phyloP scores from a whole-genome alignment of 2,888 invertebrate species.

The Phlogophora meticulosa region DNA sequence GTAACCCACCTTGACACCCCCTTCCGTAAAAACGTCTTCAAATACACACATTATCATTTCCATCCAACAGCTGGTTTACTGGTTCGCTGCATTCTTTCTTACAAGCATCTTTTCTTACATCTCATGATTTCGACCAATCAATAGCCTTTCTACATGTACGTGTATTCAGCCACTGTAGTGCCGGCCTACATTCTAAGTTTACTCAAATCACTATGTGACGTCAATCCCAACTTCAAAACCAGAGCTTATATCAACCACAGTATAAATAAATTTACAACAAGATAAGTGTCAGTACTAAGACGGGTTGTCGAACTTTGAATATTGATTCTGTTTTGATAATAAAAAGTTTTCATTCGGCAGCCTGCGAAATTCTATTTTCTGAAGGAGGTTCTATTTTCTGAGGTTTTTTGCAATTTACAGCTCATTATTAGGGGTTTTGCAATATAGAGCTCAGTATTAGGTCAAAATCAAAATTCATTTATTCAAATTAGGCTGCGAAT shows the following conservation, averaged over 20 bases:
- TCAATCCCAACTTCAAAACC: slow-evolving; percentile 24
- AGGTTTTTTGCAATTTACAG: too few relatives aligned
- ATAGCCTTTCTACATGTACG: too few relatives aligned
- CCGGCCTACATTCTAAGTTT: slow-evolving; percentile 36
- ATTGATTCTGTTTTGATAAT: slow-evolving; percentile 10
- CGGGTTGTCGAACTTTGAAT: slow-evolving; percentile 24
- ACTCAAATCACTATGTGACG: slow-evolving; percentile 35
- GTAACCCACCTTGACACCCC: neutral
- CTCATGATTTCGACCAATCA: too few relatives aligned
- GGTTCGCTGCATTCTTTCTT: too few relatives aligned
- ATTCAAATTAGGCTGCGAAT: too few relatives aligned
- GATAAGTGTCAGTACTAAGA: slow-evolving; percentile 18
- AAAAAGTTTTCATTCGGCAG: slow-evolving; percentile 14
- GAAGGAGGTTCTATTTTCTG: too few relatives aligned
- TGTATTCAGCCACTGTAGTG: neutral
- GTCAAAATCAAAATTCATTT: too few relatives aligned
- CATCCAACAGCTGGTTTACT: slow-evolving; percentile 8
- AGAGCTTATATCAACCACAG: slow-evolving; percentile 7
- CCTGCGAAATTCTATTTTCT: too few relatives aligned
- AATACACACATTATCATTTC: slow-evolving; percentile 5
- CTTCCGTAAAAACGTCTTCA: slow-evolving; percentile 1
- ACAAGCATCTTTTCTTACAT: too few relatives aligned
- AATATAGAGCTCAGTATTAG: too few relatives aligned
- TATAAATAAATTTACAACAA: slow-evolving; percentile 40
- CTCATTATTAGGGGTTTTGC: too few relatives aligned